phyloP scores from a whole-genome alignment of 2,888 invertebrate species.

The Eupelmus urozonus region DNA sequence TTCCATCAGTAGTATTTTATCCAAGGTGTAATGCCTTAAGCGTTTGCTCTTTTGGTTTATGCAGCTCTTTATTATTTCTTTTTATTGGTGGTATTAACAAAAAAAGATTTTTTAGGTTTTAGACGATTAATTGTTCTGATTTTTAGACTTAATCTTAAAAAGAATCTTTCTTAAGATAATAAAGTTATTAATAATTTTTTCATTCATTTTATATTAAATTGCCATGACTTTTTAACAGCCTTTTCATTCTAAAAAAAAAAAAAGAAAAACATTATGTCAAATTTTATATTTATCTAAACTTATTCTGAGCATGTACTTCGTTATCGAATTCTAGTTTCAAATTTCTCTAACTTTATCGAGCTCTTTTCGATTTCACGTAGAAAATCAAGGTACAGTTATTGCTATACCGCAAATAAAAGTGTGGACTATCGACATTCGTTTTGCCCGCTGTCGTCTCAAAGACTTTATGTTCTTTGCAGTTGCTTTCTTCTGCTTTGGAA shows the following conservation, averaged over 20 bases:
- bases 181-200: too few relatives aligned
- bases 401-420: slow-evolving; percentile 28
- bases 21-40: slow-evolving; percentile 17
- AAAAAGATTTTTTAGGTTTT: too few relatives aligned
- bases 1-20: slow-evolving; percentile 35
- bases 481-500: not conserved
- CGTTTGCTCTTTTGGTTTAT: slow-evolving; percentile 15
- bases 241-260: too few relatives aligned
- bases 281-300: slow-evolving; percentile 5
- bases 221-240: too few relatives aligned
- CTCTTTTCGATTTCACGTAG: not conserved
- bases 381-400: slow-evolving; percentile 23
- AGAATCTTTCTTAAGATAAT: too few relatives aligned
- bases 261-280: slow-evolving; percentile 6
- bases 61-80: not conserved
- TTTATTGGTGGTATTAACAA: too few relatives aligned
- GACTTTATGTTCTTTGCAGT: slow-evolving; percentile 28
- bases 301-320: not conserved
- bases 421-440: slow-evolving; percentile 20
- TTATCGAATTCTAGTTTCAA: slow-evolving; percentile 9
- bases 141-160: too few relatives aligned
- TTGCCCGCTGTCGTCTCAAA: slow-evolving; percentile 6
- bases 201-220: not conserved
- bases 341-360: not conserved
- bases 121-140: too few relatives aligned